phyloP scores from a whole-genome alignment of 2,113 vertebrate genomes.

The Parotia lawesii region DNA sequence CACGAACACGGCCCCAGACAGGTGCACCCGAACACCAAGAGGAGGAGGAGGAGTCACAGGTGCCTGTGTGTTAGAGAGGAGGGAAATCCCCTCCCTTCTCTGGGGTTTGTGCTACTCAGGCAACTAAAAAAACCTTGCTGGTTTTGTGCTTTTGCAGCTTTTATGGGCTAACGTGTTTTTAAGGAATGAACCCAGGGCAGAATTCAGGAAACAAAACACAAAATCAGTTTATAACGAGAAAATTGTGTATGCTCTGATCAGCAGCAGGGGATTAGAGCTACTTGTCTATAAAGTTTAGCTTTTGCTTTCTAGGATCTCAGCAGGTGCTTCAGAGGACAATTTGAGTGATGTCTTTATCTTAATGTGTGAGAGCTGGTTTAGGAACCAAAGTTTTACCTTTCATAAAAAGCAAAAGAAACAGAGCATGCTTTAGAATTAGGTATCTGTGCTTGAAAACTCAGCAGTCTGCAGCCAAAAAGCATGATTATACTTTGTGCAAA shows the following conservation, averaged over 20 bases:
- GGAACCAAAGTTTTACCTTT: not conserved
- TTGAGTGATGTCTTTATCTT: not conserved
- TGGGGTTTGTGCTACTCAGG: not conserved
- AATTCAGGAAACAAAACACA: not conserved
- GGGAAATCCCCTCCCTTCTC: not conserved
- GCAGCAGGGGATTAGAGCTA: not conserved
- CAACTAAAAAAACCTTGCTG: not conserved
- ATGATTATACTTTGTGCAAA: not conserved
- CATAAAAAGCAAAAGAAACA: not conserved
- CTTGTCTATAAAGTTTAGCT: not conserved
- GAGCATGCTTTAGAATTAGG: not conserved
- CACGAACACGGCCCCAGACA: constrained; percentile 24
- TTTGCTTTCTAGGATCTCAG: not conserved
- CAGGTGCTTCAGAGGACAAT: not conserved
- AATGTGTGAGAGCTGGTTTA: not conserved
- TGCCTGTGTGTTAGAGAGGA: not conserved
- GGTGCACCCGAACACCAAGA: not conserved
- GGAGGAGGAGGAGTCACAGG: constrained; percentile 2
- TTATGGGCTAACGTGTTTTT: not conserved
- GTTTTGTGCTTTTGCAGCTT: not conserved
- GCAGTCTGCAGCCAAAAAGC: not conserved
- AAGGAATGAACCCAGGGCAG: not conserved
- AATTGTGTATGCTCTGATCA: not conserved
- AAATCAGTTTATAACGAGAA: not conserved
- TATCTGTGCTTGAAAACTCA: not conserved